Evolutionary conservation across 2,888 invertebrate genomes (phyloP), one percentile per base, ranked within the genome.

Genomic region (Strigamia maritima): DNA sequence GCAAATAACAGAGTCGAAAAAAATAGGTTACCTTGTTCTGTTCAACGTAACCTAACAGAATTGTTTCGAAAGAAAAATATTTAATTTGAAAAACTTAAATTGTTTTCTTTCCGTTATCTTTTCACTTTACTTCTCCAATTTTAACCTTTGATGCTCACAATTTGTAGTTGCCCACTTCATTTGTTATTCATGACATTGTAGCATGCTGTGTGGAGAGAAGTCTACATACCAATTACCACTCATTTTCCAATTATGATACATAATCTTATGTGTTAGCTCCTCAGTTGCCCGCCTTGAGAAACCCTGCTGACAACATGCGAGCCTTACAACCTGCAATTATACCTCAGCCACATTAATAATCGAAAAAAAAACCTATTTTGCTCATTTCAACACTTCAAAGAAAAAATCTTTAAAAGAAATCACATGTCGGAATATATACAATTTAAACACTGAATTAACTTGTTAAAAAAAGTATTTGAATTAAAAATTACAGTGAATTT

Each of bases 211-310:
- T 65, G 60, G 60, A 65, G 60, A 65, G 60, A 65, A 65, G 60
- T 65, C 60, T 65, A 65, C 60, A 65, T 65, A 65, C 60, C 60
- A 65, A 65, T 65, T 65, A 65, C 60, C 60, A 65, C 60, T 65
- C 60, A 65, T 65, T 65, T 65, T 65, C 60, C 60, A 65, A 65
- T 65, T 65, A 65, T 65, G 60, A 65, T 65, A 65, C 60, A 65
- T 65, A 65, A 65, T 65, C 60, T 65, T 65, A 65, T 65, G 60
- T 65, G 60, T 65, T 65, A 65, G 60, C 60, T 65, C 19, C 60
- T 65, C 60, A 65, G 60, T 65, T 65, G 60, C 60, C 60, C 60
- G 60, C 60, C 60, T 65, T 65, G 60, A 65, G 60, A 65, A 65
- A 65, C 60, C 60, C 60, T 65, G 60, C 60, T 65, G 60, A 65